Percentiles rank a stretch among this genome's conserved stretches.
Conservation (phyloP, 2,113 vertebrate species). For the Tenrec ecaudatus region DNA sequence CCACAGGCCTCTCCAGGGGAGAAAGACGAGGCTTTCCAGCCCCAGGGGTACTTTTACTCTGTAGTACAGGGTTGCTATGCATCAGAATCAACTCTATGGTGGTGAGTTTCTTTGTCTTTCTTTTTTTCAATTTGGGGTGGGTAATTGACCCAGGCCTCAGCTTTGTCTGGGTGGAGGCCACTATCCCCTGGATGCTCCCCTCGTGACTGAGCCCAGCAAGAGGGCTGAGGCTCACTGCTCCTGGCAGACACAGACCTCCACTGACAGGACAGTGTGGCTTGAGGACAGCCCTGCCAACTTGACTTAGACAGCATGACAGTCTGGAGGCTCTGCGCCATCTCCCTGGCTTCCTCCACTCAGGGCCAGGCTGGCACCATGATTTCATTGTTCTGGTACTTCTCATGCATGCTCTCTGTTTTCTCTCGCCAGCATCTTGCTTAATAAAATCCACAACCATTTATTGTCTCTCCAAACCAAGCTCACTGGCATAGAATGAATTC, state of each 20-base stretch:
- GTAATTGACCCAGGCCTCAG: not conserved
- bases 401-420: rapidly evolving
- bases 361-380: not conserved
- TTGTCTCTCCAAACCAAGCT: not conserved
- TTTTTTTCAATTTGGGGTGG: not conserved
- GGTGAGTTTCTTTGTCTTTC: too few relatives aligned
- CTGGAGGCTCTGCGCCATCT: not conserved
- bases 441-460: not conserved
- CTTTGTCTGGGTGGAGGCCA: not conserved
- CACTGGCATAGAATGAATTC: too few relatives aligned
- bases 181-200: not conserved
- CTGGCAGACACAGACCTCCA: not conserved
- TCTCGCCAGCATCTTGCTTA: not conserved
- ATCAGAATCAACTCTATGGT: too few relatives aligned
- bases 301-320: not conserved
- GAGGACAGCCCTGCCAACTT: not conserved
- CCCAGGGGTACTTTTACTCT: too few relatives aligned
- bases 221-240: not conserved
- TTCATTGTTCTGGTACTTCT: not conserved
- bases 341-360: not conserved
- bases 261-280: not conserved
- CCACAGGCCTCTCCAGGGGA: too few relatives aligned
- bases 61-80: too few relatives aligned
- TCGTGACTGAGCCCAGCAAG: not conserved
- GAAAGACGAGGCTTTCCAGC: too few relatives aligned